Conservation (phyloP, 1,140 invertebrate species). For the Ruditapes philippinarum region DNA sequence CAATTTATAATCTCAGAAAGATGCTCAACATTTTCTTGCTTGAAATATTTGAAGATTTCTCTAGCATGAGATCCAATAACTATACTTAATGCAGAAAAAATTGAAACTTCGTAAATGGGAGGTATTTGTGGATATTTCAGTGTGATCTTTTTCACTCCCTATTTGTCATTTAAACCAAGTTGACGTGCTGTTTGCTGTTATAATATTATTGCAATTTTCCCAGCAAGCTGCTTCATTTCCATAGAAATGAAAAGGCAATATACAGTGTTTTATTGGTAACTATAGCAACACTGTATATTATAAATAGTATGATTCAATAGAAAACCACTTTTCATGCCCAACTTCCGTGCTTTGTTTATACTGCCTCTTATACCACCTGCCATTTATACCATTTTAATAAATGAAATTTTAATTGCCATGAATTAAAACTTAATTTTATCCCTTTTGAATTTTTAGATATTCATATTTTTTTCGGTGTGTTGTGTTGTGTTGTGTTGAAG, state of each 20-base stretch:
- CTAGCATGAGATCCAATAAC: too few species aligned
- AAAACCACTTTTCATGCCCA: not conserved
- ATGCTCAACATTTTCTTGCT: too few species aligned
- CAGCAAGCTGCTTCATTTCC: slow-evolving; percentile 42
- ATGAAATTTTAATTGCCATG: too few species aligned
- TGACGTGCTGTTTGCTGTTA: not conserved
- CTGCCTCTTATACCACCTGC: too few species aligned
- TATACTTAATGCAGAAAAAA: not conserved
- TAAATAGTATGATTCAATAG: not conserved
- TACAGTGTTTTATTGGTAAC: slow-evolving; percentile 44
- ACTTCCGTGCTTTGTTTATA: too few species aligned
- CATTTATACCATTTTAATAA: too few species aligned
- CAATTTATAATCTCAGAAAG: too few species aligned
- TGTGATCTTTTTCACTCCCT: not conserved
- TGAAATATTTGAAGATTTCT: too few species aligned
- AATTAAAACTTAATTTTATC: too few species aligned
- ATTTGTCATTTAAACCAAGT: not conserved
- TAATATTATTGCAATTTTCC: not conserved
- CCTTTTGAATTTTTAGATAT: too few species aligned
- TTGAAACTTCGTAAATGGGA: not conserved
- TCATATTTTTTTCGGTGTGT: too few species aligned
- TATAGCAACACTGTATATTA: slow-evolving; percentile 33
- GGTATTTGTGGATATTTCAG: not conserved
- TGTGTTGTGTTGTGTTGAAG: too few species aligned
- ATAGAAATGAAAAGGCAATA: slow-evolving; percentile 47